Base-by-base conservation (phyloP, 2,888 invertebrate species). In the Micoletzkya japonica region DNA sequence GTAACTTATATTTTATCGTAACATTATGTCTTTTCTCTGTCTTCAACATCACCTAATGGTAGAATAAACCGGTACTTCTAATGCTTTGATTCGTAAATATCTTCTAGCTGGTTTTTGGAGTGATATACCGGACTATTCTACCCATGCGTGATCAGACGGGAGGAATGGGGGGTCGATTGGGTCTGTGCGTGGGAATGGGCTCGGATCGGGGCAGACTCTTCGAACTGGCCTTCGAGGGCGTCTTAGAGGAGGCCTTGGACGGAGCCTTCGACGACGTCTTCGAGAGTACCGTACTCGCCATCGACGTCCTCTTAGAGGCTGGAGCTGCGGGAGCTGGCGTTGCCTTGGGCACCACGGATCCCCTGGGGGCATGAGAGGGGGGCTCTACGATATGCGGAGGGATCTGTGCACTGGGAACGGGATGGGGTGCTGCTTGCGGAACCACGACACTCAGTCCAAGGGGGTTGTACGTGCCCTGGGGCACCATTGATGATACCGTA, bases 401-500 rank as follows among this genome's bases (percentile, higher is more conserved):
- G 2, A 7, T 44, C 20, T 20, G 36, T 28, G 34, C n/a, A 1
- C n/a, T n/a, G 52, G 52, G 52, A n/a, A 52, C 52, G 2, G 57
- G 54, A 54, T 37, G 58, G 10, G 37, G 36, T 32, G 32, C 37
- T 0, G 58, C 34, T 34, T 58, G 36, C 24, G 36, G 58, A 37
- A 37, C 58, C 10, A 34, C 58, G 2, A 58, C 36, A n/a, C 24
- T 37, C 10, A 58, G 34, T n/a, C 58, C 58, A n/a, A 37, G 44
- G 7, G 44, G 39, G 20, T 39, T 39, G 14, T 30, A 44, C 24
- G 6, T 37, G 1, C 30, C 28, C 2, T 39, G 60, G 7, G 60
- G 60, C 49, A 61, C 60, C 49, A 61, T 44, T n/a, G 30, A 17
- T 34, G 64, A 50, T 26, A 36, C 64, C 4, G 64, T 64, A n/a